Base-by-base conservation (phyloP, 2,888 invertebrate genomes). In the Nemotelus nigrinus region DNA sequence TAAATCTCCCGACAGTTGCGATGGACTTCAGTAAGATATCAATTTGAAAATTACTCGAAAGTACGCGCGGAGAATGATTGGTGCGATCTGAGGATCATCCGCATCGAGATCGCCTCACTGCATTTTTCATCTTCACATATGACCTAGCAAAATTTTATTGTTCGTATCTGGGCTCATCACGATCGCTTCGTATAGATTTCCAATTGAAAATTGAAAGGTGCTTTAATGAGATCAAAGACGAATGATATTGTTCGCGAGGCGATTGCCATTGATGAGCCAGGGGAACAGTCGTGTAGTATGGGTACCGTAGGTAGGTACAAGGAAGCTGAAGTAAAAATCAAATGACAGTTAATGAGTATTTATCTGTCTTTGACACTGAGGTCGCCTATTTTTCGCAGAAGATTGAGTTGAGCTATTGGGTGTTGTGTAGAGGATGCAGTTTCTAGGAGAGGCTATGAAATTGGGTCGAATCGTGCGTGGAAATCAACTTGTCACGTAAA, bases 301-400 rank as follows among this genome's bases (percentile, higher is more conserved):
- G 25, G 1, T 25, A 25, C 25, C 25, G 25, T 25, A 25, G 25
- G 25, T 25, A 25, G 25, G 8, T 8, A 44, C 71, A 57, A 57
- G 57, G 74, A 60, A 60, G 74, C 48, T 50, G 74, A 50, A 60
- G 25, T 25, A 25, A 25, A 25, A 25, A 63, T 74, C 50, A 60
- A 48, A 63, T 74, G 63, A 48, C 74, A 60, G 63, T 74, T 74
- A 74, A 74, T 74, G 74, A 74, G 60, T 70, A 70, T 70, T 55
- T 53, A 70, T 70, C 55, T 25, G 25, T 25, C 50, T 55, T 39
- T 53, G 70, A 70, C 70, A 70, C 55, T 55, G 70, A 55, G 70
- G 70, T 70, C 70, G 55, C 43, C 53, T 25, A 25, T 25, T 25
- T 25, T 25, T 25, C 25, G 25, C 25, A 25, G 25, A 25, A 25